Conservation (phyloP, 2,113 vertebrate genomes). For the Zosterops japonicus region DNA sequence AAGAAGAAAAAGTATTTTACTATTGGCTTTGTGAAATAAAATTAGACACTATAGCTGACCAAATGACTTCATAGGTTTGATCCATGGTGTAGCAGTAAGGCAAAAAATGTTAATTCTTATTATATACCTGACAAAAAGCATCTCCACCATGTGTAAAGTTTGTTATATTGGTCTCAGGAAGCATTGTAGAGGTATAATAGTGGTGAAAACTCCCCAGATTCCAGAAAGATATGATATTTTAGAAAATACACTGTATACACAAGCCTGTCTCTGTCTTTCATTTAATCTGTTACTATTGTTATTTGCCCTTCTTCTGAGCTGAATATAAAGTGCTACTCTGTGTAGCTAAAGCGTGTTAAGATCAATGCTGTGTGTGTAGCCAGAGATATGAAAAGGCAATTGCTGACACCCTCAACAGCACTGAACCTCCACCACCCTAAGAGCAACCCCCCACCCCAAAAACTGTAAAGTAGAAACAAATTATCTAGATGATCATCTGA, state of each 20-base stretch:
- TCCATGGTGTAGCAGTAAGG: not conserved
- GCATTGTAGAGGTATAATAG: not conserved
- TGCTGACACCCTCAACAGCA: not conserved
- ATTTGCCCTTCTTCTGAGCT: conserved; percentile 13
- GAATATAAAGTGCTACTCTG: not conserved
- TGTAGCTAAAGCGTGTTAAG: not conserved
- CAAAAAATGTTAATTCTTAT: not conserved
- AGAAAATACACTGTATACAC: not conserved
- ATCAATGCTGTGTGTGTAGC: not conserved
- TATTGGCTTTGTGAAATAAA: not conserved
- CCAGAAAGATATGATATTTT: not conserved
- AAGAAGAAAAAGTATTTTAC: not conserved
- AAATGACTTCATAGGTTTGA: not conserved
- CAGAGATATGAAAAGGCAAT: conserved; percentile 5
- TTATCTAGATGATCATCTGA: not conserved
- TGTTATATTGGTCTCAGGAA: not conserved
- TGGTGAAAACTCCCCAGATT: not conserved
- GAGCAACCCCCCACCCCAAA: not conserved
- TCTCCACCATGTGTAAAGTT: not conserved
- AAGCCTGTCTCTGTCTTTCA: not conserved
- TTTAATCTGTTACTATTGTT: not conserved
- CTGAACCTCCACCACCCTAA: not conserved
- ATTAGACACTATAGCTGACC: not conserved
- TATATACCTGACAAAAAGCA: not conserved
- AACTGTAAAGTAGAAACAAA: not conserved